Base-by-base conservation (phyloP, 2,113 vertebrate species). In the Sebastes fasciatus region DNA sequence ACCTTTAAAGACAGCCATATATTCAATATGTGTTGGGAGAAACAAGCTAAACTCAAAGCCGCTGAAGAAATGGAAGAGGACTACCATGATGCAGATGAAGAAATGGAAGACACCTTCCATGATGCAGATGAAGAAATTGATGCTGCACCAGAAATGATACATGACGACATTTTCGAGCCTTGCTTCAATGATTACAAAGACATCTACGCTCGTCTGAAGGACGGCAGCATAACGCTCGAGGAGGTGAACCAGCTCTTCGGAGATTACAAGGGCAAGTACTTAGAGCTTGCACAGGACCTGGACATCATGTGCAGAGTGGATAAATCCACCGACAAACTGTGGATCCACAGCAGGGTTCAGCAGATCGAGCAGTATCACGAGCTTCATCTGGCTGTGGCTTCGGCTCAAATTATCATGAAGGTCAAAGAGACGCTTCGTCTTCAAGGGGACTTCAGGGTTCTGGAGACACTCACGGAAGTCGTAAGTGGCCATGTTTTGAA, bases 331-430 rank as follows among this genome's bases (percentile, higher is more conserved):
- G 52, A 60, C 4, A 90, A 42, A 9, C 68, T 4, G 3, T 99
- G 98, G 98, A 88, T 98, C 70, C 16, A 68, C 6, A 79, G 46
- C 55, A 93, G 98, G 1, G 82, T 97, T 12, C 79, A 88, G 66
- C 98, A 99, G 93, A 97, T 99, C 11, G 89, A 94, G 52, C 96
- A 99, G 17, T 99, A 97, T 84, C 96, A 98, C 0, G 95, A 97
- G 80, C 94, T 99, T 89, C 90, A 97, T 89, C 93, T 96, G 1
- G 96, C 97, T 11, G 92, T 96, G 8, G 88, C 91, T 14, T 96
- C 96, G 2, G 97, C 96, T 8, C 77, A 93, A 79, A 92, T 96
- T 49, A 97, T 99, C 85, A 86, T 87, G 78, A 80, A 0, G 1
- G 95, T 97, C 80, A 97, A 95, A 79, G 89, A 96, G 1, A 93